phyloP scores from a whole-genome alignment of 64 coral and sea anemone species.

The Astreopora myriophthalma region DNA sequence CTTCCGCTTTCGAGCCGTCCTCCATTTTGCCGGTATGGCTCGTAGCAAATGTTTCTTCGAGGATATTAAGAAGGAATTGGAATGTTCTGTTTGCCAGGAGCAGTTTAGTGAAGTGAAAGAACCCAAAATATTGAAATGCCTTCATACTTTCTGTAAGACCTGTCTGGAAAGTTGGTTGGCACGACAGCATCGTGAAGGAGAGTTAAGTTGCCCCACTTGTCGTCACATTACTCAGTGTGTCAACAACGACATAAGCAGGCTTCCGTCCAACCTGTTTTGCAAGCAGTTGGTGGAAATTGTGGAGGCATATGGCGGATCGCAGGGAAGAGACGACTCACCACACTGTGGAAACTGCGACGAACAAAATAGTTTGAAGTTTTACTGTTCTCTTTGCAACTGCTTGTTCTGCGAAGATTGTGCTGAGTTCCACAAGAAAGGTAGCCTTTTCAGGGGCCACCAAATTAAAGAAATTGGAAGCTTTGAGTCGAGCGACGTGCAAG shows the following conservation, averaged over 20 bases:
- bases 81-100: background rate
- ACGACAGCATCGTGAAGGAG: background rate
- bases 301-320: background rate
- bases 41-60: background rate
- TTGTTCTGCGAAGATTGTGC: background rate
- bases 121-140: slow-evolving; percentile 32
- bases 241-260: background rate
- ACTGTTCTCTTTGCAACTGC: background rate
- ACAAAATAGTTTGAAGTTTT: background rate
- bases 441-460: background rate
- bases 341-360: slow-evolving; percentile 14
- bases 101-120: background rate
- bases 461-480: slow-evolving; percentile 7
- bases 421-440: background rate
- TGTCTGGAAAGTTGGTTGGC: background rate
- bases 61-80: background rate
- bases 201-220: background rate
- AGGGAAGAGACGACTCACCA: background rate
- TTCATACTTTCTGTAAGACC: background rate
- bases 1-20: too few relatives aligned
- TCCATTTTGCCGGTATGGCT: background rate
- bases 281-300: background rate
- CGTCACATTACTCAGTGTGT: background rate
- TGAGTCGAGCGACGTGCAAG: background rate
- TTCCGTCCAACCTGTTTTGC: slow-evolving; percentile 15